Conservation (phyloP, 2,888 invertebrate species). For the Gari tellinella region DNA sequence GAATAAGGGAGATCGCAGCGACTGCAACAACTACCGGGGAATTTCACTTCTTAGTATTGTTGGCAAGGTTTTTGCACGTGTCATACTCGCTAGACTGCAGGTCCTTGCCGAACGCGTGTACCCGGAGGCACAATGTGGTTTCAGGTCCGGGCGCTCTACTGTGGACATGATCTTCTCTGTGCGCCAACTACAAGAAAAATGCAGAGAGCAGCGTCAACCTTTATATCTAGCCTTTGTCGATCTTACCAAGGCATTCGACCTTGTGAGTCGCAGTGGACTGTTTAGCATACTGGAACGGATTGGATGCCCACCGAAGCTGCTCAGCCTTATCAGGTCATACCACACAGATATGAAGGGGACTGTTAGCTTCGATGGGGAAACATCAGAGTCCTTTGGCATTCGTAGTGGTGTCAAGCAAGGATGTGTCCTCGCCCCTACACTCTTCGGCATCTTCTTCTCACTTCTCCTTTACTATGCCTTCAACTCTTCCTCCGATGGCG, state of each 20-base stretch:
- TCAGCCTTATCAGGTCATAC: background rate
- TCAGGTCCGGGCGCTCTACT: background rate
- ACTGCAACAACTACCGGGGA: constrained; percentile 1
- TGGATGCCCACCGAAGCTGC: too few relatives aligned
- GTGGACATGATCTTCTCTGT: background rate
- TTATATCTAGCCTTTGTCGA: background rate
- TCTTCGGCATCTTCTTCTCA: background rate
- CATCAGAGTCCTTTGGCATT: background rate
- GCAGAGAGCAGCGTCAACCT: too few relatives aligned
- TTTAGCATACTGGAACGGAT: too few relatives aligned
- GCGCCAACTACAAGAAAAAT: too few relatives aligned
- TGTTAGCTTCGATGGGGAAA: background rate
- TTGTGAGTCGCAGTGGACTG: background rate
- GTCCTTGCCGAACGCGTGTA: background rate
- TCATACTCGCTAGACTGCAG: background rate
- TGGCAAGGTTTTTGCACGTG: background rate
- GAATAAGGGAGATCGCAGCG: too few relatives aligned
- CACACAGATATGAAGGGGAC: background rate
- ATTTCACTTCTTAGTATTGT: constrained; percentile 9
- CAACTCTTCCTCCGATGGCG: too few relatives aligned
- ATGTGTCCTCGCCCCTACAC: background rate
- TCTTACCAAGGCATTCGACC: background rate
- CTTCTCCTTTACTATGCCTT: background rate
- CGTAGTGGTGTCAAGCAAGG: background rate
- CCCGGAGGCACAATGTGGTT: background rate